A percentile compares a stretch with the other conserved stretches of the same genome.
These are phyloP conservation scores for Neofelis nebulosa DNA, from an alignment of 2,113 vertebrate species.

Conservation along the genomic window DNA sequence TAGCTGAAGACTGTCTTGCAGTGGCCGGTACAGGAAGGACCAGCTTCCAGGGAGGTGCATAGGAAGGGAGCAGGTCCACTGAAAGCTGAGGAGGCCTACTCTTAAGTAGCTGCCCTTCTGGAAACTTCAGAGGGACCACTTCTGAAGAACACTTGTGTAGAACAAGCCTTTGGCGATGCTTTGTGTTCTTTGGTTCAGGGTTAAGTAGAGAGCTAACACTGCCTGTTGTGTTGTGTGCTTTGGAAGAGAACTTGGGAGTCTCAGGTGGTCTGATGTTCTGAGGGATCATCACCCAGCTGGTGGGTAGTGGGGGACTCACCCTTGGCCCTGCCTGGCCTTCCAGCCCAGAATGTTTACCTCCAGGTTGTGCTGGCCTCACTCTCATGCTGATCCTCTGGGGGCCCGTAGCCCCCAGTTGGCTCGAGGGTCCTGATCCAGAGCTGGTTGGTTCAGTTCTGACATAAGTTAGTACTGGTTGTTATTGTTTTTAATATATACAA, in stretches of 20 bases:
- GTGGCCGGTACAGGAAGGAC: neutral
- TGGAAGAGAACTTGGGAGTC: neutral
- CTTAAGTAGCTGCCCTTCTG: neutral
- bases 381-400: neutral
- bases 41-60: neutral
- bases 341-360: too few species aligned
- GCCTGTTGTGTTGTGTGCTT: neutral
- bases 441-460: neutral
- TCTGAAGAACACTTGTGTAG: neutral
- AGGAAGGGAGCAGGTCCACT: neutral
- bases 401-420: neutral
- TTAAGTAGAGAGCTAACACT: neutral
- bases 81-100: neutral
- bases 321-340: neutral
- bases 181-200: neutral
- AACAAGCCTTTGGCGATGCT: neutral
- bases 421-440: neutral
- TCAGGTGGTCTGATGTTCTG: neutral
- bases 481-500: neutral
- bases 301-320: neutral
- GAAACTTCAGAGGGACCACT: neutral
- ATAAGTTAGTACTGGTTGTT: neutral
- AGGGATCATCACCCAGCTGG: neutral
- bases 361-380: neutral
- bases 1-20: neutral